Percentiles rank a stretch among this genome's conserved stretches.
Evolutionary conservation across 2,797 vertebrate species (phyloP).

Genomic region (Chelon auratus): DNA sequence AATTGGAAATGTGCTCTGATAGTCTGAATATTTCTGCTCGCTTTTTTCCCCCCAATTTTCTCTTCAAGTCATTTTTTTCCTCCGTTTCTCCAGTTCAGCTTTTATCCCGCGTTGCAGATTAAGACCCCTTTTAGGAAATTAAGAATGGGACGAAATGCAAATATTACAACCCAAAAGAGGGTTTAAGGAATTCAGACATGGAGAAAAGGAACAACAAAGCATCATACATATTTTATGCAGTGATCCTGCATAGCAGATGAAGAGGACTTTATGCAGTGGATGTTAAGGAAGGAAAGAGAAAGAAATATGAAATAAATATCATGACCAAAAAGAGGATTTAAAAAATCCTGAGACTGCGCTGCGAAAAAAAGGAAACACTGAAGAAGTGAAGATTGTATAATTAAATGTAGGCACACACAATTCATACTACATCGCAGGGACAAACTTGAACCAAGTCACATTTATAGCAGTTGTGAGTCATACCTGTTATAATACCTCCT

Average conservation of each 20-base stretch:
- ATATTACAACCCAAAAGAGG: background rate
- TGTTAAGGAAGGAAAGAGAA: background rate
- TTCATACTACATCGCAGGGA: background rate
- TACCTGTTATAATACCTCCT: constrained; percentile 12
- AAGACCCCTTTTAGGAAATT: background rate
- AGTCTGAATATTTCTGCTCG: constrained; percentile 27
- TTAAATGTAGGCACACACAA: background rate
- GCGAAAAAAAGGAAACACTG: background rate
- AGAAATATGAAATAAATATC: too few relatives aligned
- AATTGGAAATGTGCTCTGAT: constrained; percentile 46
- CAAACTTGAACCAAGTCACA: constrained; percentile 20
- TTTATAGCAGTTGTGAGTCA: constrained; percentile 30
- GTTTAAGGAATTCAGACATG: background rate
- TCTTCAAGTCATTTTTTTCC: background rate
- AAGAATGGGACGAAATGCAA: background rate
- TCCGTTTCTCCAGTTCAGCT: constrained; percentile 3
- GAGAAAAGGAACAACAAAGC: background rate
- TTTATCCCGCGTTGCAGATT: constrained; percentile 18
- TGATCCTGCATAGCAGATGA: background rate
- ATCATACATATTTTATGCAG: constrained; percentile 1
- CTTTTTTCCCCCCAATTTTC: background rate
- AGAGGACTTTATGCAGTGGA: background rate
- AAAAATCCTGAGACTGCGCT: background rate
- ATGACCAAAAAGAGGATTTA: background rate
- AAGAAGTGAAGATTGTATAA: background rate